Evolutionary conservation across 2,888 invertebrate genomes (phyloP).

Genomic region (Eilema griseolum): DNA sequence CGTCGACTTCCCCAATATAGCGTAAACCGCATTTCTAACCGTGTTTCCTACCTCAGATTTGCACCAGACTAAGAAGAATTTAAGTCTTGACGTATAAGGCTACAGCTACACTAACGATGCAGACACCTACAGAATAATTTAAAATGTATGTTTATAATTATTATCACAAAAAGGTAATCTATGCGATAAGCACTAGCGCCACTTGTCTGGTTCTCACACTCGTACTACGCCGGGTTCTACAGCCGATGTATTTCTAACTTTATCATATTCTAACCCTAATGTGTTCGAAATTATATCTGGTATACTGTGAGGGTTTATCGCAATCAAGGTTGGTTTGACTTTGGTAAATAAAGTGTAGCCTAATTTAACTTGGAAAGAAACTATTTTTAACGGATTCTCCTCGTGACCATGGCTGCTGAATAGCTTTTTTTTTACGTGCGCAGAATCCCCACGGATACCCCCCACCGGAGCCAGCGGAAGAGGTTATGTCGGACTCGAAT

Average conservation of each 20-base stretch:
- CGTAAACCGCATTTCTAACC: neutral
- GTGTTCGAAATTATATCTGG: neutral
- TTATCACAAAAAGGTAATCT: constrained; percentile 15
- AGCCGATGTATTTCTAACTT: neutral
- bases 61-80: neutral
- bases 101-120: constrained; percentile 44
- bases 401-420: no score
- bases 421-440: no score
- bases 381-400: no score
- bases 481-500: no score
- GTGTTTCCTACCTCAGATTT: neutral
- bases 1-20: neutral
- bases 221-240: neutral
- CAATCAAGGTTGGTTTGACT: constrained; percentile 12
- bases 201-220: constrained; percentile 8
- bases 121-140: constrained; percentile 3
- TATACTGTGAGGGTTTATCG: constrained; percentile 16
- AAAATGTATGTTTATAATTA: constrained; percentile 13
- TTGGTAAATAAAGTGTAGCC: no score
- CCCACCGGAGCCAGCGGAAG: no score
- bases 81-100: neutral
- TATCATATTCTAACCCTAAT: constrained; percentile 5
- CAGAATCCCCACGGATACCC: no score
- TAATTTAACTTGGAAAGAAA: no score
- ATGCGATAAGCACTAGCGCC: constrained; percentile 3